A percentile compares a stretch with the other conserved stretches of the same genome.
Conservation (phyloP, 2,113 vertebrate genomes). For the Podarcis raffonei region DNA sequence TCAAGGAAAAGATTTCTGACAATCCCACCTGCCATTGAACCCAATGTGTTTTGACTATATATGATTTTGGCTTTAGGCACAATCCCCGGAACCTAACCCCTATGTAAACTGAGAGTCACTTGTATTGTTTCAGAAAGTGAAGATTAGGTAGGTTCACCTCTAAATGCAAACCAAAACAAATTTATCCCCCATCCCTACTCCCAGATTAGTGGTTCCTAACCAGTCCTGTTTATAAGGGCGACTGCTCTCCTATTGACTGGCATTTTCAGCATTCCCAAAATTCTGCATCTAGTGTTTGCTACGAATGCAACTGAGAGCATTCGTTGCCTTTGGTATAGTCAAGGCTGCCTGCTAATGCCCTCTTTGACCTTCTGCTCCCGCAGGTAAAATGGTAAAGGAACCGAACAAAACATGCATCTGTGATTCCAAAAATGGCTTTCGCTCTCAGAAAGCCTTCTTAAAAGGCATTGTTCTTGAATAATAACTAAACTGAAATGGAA, state of each 20-base stretch:
- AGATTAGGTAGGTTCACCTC: not conserved
- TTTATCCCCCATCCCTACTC: not conserved
- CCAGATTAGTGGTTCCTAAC: conserved; percentile 42
- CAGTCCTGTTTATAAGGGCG: conserved; percentile 55
- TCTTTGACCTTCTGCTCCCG: conserved; percentile 58
- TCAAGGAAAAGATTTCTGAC: too few species aligned
- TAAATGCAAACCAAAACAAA: not conserved
- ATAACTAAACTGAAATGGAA: not conserved
- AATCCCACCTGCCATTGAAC: too few species aligned
- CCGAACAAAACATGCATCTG: not conserved
- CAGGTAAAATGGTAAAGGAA: conserved; percentile 41
- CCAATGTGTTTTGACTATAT: too few species aligned
- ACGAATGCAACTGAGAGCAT: conserved; percentile 56
- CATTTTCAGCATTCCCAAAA: conserved; percentile 64
- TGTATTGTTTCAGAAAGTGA: not conserved
- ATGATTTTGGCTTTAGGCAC: too few species aligned
- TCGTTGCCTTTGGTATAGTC: conserved; percentile 62
- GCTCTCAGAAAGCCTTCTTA: conserved; percentile 5
- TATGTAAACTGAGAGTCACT: too few species aligned
- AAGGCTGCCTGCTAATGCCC: conserved; percentile 61
- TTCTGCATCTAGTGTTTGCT: conserved; percentile 66
- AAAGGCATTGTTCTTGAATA: conserved; percentile 30
- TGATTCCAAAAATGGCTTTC: not conserved
- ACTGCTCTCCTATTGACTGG: conserved; percentile 56
- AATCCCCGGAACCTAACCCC: too few species aligned